phyloP scores from a whole-genome alignment of 2,888 invertebrate species.

The Antitype chi region DNA sequence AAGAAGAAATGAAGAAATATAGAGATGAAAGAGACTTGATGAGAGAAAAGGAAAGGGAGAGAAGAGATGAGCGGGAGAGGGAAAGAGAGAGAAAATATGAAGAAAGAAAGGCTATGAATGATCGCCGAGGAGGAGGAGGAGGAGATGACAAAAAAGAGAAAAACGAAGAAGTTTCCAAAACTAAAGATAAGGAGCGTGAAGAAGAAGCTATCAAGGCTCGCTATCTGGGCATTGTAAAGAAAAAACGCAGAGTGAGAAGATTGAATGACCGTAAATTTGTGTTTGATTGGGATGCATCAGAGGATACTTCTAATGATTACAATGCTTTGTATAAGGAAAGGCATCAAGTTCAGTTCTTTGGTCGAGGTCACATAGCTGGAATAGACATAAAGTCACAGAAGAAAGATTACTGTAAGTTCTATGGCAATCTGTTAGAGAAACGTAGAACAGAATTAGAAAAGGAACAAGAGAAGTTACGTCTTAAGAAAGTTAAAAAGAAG shows the following conservation, averaged over 20 bases:
- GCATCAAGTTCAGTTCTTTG: constrained; percentile 99
- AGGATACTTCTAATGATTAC: constrained; percentile 99
- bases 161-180: constrained; percentile 90
- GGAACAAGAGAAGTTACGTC: constrained; percentile 97
- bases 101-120: constrained; percentile 88
- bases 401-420: constrained; percentile 98
- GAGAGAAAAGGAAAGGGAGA: constrained; percentile 85
- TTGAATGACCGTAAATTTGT: constrained; percentile 99
- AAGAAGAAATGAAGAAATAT: constrained; percentile 82
- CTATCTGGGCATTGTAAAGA: constrained; percentile 98
- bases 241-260: constrained; percentile 97
- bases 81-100: constrained; percentile 87
- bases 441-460: constrained; percentile 99
- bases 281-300: constrained; percentile 99
- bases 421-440: constrained; percentile 98
- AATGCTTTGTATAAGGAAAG: constrained; percentile 98
- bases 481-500: constrained; percentile 97
- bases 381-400: constrained; percentile 99
- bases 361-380: constrained; percentile 99
- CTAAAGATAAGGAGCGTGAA: constrained; percentile 97
- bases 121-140: constrained; percentile 79
- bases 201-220: constrained; percentile 98
- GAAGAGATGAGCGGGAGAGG: constrained; percentile 92
- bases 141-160: constrained; percentile 85
- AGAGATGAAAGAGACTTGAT: constrained; percentile 77